Evolutionary conservation across 53 echinoderm and acorn worm genomes (phyloP).

Genomic region (Pentamera pediparva): DNA sequence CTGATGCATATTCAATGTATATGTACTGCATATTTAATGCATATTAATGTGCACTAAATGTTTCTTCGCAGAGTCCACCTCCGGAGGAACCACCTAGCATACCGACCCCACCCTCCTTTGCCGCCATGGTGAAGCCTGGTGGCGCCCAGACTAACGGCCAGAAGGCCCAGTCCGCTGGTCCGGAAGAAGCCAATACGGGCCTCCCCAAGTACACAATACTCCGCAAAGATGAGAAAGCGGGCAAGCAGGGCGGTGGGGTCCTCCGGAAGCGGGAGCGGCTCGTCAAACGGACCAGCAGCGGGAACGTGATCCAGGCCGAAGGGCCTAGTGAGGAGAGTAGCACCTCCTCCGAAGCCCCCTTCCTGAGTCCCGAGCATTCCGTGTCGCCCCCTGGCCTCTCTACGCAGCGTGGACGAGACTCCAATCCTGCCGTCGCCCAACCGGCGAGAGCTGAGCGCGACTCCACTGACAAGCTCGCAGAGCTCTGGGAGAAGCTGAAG

Average conservation of each 20-base stretch:
- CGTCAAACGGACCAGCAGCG: background rate
- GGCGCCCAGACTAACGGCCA: background rate
- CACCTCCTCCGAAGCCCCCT: constrained; percentile 1
- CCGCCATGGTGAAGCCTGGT: constrained; percentile 9
- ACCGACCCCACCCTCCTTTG: constrained; percentile 18
- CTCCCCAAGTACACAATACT: constrained; percentile 11
- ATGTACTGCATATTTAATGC: too few relatives aligned
- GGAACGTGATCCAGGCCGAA: background rate
- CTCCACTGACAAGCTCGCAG: background rate
- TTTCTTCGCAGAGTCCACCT: background rate
- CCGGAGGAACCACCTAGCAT: background rate
- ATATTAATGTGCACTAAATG: too few relatives aligned
- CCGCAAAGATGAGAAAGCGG: background rate
- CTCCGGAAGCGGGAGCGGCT: constrained; percentile 14
- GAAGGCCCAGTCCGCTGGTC: background rate
- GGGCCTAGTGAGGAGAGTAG: constrained; percentile 23
- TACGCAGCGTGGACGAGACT: background rate
- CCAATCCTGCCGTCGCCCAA: background rate
- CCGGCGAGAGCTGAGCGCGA: background rate
- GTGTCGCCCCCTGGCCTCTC: background rate
- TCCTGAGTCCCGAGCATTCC: constrained; percentile 1
- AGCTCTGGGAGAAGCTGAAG: constrained; percentile 16
- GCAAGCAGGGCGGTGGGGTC: background rate
- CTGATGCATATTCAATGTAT: too few relatives aligned
- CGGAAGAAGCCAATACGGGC: constrained; percentile 7